These are phyloP conservation scores for Drosophila chauvacae DNA, from an alignment of 1,140 invertebrate genomes.

Conservation along the genomic window DNA sequence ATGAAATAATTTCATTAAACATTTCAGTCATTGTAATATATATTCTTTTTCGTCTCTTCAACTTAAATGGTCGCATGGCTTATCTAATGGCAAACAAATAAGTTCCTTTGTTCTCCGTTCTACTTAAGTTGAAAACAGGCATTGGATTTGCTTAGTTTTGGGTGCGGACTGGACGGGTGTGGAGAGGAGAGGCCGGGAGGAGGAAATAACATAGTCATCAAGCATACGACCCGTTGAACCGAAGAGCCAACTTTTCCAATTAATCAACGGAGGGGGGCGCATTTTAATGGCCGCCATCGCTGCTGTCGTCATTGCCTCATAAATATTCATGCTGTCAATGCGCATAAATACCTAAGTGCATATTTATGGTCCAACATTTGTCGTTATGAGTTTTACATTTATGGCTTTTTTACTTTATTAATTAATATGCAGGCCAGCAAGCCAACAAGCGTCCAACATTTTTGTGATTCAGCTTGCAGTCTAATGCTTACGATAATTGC, in stretches of 20 bases:
- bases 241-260: conserved; percentile 64
- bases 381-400: conserved; percentile 60
- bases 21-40: conserved; percentile 70
- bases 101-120: conserved; percentile 37
- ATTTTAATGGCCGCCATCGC: conserved; percentile 53
- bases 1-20: conserved; percentile 79
- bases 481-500: conserved; percentile 42
- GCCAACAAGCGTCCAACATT: conserved; percentile 25
- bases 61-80: conserved; percentile 47
- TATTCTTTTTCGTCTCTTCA: conserved; percentile 34
- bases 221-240: conserved; percentile 47
- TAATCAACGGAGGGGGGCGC: conserved; percentile 59
- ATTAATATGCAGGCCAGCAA: conserved; percentile 44
- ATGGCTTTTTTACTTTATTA: conserved; percentile 62
- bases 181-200: conserved; percentile 1
- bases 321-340: conserved; percentile 70
- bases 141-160: conserved; percentile 75
- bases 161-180: conserved; percentile 10
- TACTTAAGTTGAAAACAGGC: conserved; percentile 43
- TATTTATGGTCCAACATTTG: conserved; percentile 60
- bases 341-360: conserved; percentile 63
- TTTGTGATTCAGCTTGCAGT: conserved; percentile 16
- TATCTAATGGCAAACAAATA: conserved; percentile 47
- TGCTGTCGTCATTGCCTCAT: conserved; percentile 47
- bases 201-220: conserved; percentile 23